Percentiles rank a stretch among this genome's conserved stretches.
phyloP scores from a whole-genome alignment of 2,797 vertebrate genomes.

The Poecilia wingei region DNA sequence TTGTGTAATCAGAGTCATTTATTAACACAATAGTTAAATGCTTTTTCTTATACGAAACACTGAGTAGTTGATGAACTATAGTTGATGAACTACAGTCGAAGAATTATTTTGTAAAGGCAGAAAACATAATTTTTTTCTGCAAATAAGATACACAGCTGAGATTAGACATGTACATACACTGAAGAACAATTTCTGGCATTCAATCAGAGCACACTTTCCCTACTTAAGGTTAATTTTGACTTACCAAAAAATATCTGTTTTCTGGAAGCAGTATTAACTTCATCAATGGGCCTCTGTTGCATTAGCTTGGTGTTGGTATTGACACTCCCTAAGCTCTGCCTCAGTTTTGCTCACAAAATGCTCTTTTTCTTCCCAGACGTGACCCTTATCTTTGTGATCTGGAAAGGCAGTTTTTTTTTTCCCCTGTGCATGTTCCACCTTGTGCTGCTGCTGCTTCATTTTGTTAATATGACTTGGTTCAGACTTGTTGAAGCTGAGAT shows the following conservation, averaged over 20 bases:
- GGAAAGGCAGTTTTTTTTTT: neutral
- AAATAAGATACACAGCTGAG: neutral
- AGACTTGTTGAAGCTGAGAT: conserved; percentile 7
- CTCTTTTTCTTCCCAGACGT: neutral
- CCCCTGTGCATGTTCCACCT: conserved; percentile 11
- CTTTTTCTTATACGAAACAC: neutral
- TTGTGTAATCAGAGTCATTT: neutral
- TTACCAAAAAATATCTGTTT: neutral
- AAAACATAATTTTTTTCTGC: neutral
- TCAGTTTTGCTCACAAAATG: neutral
- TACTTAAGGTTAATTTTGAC: neutral
- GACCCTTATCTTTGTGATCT: neutral
- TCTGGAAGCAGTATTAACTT: neutral
- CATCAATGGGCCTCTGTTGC: neutral
- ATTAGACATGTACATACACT: neutral
- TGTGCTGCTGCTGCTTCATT: conserved; percentile 9
- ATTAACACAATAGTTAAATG: neutral
- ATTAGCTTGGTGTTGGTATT: neutral
- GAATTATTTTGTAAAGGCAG: neutral
- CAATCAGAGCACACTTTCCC: neutral
- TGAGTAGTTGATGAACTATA: neutral
- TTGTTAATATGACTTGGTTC: neutral
- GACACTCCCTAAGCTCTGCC: neutral
- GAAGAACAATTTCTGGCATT: neutral
- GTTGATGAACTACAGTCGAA: neutral